Evolutionary conservation across 2,888 invertebrate genomes (phyloP), one percentile per base, ranked within the genome.

Genomic region (Zygogramma bicolorata): DNA sequence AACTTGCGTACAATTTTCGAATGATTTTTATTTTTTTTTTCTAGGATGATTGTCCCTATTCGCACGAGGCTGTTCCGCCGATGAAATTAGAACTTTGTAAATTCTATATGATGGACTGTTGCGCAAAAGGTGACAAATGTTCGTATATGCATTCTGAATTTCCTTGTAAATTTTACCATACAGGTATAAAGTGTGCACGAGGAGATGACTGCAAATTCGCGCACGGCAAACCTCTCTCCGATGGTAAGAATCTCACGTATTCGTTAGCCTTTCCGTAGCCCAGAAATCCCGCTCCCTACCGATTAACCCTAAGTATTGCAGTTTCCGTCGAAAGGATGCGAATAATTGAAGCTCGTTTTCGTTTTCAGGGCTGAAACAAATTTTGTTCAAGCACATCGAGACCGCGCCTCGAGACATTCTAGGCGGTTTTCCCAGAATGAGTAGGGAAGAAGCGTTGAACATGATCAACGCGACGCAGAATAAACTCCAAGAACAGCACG

Each of bases 91-190:
- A 98, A 87, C 88, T 98, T 1, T 99, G 98, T 88, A 98, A 98
- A 88, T 98, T 97, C 88, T 98, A 98, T 88, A 88, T 98, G 73
- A 95, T 95, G 93, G 97, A 97, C 79, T 96, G 96, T 86, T 98
- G 98, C 88, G 94, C 95, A 66, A 98, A 98, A 88, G 93, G 96
- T 82, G 97, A 97, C 81, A 95, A 96, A 87, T 99, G 98, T 88
- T 90, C 96, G 20, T 99, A 97, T 85, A 95, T 98, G 95, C 98
- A 98, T 88, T 92, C 94, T 82, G 97, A 98, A 86, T 98, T 97
- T 87, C 98, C 98, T 18, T 98, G 98, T 88, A 98, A 98, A 90
- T 98, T 94, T 88, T 97, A 94, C 88, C 98, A 99, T 86, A 95
- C 97, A 65, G 97, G 97, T 76, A 90, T 95, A 86, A 93, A 93